Conservation (phyloP, 2,888 invertebrate genomes). For the Chaitophorus viminalis region DNA sequence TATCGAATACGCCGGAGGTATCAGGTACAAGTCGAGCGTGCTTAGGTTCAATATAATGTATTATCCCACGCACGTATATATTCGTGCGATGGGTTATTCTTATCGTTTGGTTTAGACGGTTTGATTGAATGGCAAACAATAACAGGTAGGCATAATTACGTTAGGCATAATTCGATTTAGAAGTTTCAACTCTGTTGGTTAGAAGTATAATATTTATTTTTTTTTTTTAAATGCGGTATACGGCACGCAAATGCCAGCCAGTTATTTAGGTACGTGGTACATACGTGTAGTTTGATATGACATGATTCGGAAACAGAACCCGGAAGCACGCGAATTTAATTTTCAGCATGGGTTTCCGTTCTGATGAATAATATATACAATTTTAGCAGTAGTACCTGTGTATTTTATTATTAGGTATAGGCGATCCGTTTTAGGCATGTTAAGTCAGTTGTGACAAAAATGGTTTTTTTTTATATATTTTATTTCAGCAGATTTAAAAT, state of each 20-base stretch:
- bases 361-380: conserved; percentile 12
- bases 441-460: background rate
- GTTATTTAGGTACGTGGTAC: background rate
- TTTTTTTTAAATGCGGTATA: background rate
- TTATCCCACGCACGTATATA: conserved; percentile 31
- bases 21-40: conserved; percentile 41
- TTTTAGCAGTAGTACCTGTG: background rate
- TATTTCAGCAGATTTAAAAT: background rate
- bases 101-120: background rate
- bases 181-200: background rate
- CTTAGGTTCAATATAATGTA: conserved; percentile 26
- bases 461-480: background rate
- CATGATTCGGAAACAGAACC: conserved; percentile 16
- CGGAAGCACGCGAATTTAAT: conserved; percentile 50
- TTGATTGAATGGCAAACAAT: background rate
- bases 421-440: background rate
- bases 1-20: conserved; percentile 25
- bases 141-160: conserved; percentile 1
- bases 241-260: conserved; percentile 10
- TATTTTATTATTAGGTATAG: conserved; percentile 1
- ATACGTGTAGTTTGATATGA: background rate
- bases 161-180: background rate
- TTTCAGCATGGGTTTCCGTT: conserved; percentile 28
- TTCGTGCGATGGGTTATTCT: background rate
- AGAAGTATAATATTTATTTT: background rate